phyloP scores from a whole-genome alignment of 2,888 invertebrate genomes.

The Leptopilina drosophilae region DNA sequence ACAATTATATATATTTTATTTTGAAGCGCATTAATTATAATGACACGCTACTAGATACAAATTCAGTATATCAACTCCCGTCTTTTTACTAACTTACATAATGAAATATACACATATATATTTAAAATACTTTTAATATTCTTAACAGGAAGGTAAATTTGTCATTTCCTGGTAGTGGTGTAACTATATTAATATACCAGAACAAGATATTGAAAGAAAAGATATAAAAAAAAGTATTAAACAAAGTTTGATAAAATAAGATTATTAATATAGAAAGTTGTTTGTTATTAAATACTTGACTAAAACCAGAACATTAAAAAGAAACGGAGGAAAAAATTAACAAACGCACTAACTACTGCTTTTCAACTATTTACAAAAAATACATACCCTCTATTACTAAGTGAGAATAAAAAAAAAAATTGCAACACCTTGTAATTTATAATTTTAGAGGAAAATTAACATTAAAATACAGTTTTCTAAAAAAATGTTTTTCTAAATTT shows the following conservation, averaged over 20 bases:
- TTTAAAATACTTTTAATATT: conserved; percentile 4
- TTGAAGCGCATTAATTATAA: background rate
- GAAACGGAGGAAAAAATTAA: background rate
- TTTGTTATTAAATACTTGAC: conserved; percentile 13
- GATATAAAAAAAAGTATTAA: conserved; percentile 23
- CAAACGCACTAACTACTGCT: no score
- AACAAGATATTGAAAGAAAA: conserved; percentile 7
- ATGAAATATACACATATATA: background rate
- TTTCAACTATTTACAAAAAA: no score
- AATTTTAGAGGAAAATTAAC: no score
- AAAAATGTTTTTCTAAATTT: no score
- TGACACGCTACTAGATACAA: background rate
- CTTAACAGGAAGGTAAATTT: conserved; percentile 6
- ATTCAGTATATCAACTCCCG: background rate
- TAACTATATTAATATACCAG: conserved; percentile 20
- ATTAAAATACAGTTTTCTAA: no score
- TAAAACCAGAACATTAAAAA: background rate
- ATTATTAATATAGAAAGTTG: conserved; percentile 29
- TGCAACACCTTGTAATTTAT: no score
- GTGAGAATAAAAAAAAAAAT: no score
- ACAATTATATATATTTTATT: background rate
- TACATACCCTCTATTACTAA: no score
- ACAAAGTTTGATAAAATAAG: conserved; percentile 20
- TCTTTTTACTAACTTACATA: background rate
- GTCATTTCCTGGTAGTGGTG: conserved; percentile 9